Evolutionary conservation across 2,797 vertebrate genomes (phyloP).

Genomic region (Lepilemur ruficaudatus): DNA sequence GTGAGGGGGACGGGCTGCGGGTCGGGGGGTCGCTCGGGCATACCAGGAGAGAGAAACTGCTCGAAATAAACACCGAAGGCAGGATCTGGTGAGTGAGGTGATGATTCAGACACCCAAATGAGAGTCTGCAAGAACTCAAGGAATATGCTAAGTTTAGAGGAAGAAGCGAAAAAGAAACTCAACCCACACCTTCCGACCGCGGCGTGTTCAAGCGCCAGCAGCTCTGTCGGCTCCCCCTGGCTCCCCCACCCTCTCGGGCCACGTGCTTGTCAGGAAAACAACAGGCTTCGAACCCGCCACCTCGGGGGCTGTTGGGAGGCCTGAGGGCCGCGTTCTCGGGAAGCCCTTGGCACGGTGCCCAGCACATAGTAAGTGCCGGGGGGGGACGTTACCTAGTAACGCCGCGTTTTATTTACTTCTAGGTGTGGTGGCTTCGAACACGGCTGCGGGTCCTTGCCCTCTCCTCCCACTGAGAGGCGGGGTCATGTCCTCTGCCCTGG

Average conservation of each 20-base stretch:
- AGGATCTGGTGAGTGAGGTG: background rate
- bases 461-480: background rate
- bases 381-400: rapidly evolving
- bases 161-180: background rate
- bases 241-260: background rate
- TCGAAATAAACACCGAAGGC: background rate
- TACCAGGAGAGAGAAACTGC: background rate
- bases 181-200: background rate
- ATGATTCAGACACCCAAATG: background rate
- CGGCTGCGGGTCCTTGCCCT: rapidly evolving
- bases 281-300: background rate
- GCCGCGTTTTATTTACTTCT: rapidly evolving
- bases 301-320: background rate
- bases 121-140: conserved; percentile 42
- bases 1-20: too few relatives aligned
- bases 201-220: background rate
- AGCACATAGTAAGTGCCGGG: background rate
- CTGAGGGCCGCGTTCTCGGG: rapidly evolving
- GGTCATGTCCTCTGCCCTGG: background rate
- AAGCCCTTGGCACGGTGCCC: background rate
- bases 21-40: rapidly evolving
- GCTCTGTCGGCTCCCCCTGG: background rate
- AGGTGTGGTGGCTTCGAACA: background rate
- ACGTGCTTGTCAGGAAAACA: background rate
- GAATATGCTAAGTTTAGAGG: conserved; percentile 31